Base-by-base conservation (phyloP, 2,113 vertebrate genomes). In the Campylomormyrus numenius region DNA sequence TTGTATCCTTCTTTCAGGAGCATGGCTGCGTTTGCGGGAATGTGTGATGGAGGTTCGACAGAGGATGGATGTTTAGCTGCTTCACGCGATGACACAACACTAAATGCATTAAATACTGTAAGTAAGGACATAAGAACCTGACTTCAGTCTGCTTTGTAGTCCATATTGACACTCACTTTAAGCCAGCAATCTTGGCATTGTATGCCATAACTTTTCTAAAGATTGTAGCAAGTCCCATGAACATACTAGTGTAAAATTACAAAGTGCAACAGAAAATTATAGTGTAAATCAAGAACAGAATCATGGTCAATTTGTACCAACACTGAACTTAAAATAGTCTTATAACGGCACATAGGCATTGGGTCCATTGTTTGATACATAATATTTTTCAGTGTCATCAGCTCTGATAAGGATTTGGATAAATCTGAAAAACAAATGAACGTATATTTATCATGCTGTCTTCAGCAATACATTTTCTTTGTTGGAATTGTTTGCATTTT, bases 11-110 rank as follows among this genome's bases (percentile, higher is more conserved):
- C 93, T 90, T 90, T 13, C 95, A 99, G 98, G 97, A 99, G 98
- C 95, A 99, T 99, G 98, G 98, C 98, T 45, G 98, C 98, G 17
- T 99, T 99, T 93, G 98, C 98, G 58, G 98, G 98, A 88, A 99
- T 99, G 98, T 99, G 98, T 93, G 98, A 99, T 1, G 98, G 98
- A 91, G 98, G 98, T 80, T 99, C 98, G 84, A 99, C 98, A 0
- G 98, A 99, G 94, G 98, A 99, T 0, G 98, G 98, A 39, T 99
- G 98, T 88, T 96, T 99, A 0, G 98, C 98, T 53, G 98, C 98
- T 6, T 99, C 98, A 74, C 95, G 98, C 89, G 98, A 99, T 0
- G 98, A 99, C 96, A 99, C 98, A 91, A 99, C 98, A 19, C 97
- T 99, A 89, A 99, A 99, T 1, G 98, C 98, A 11, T 96, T 99